These are phyloP conservation scores for Centruroides sculpturatus DNA, from an alignment of 1,140 invertebrate genomes.

Conservation along the genomic window DNA sequence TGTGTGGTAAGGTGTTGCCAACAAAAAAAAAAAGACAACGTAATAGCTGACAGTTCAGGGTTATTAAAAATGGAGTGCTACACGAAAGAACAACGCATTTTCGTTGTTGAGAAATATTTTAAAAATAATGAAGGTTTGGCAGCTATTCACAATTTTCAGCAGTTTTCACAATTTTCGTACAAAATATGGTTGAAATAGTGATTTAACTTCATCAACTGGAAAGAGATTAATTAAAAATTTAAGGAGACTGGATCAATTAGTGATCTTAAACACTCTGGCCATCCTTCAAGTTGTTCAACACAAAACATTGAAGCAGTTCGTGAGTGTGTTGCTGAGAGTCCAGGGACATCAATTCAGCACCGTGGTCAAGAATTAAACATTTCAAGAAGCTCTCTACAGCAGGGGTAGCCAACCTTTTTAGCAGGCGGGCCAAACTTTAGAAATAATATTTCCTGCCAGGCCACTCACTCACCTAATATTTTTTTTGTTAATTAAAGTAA, in stretches of 20 bases:
- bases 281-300: not conserved
- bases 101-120: slow-evolving; percentile 5
- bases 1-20: slow-evolving; percentile 3
- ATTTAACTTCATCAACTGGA: slow-evolving; percentile 10
- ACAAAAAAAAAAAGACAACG: slow-evolving; percentile 3
- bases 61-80: slow-evolving; percentile 13
- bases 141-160: too few relatives aligned
- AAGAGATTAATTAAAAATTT: slow-evolving; percentile 7
- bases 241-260: slow-evolving; percentile 12
- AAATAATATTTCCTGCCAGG: too few relatives aligned
- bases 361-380: slow-evolving; percentile 7
- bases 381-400: slow-evolving; percentile 6
- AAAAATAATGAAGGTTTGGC: slow-evolving; percentile 10
- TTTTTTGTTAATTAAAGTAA: too few relatives aligned
- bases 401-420: too few relatives aligned
- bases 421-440: too few relatives aligned
- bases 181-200: slow-evolving; percentile 8
- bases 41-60: slow-evolving; percentile 10
- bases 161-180: slow-evolving; percentile 2
- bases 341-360: slow-evolving; percentile 8
- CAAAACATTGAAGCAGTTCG: slow-evolving; percentile 3
- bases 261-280: slow-evolving; percentile 8
- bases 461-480: too few relatives aligned
- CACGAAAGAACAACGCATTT: slow-evolving; percentile 5
- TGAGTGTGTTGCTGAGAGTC: slow-evolving; percentile 7